phyloP scores from a whole-genome alignment of 2,113 vertebrate genomes.

The Gallinago undulata region DNA sequence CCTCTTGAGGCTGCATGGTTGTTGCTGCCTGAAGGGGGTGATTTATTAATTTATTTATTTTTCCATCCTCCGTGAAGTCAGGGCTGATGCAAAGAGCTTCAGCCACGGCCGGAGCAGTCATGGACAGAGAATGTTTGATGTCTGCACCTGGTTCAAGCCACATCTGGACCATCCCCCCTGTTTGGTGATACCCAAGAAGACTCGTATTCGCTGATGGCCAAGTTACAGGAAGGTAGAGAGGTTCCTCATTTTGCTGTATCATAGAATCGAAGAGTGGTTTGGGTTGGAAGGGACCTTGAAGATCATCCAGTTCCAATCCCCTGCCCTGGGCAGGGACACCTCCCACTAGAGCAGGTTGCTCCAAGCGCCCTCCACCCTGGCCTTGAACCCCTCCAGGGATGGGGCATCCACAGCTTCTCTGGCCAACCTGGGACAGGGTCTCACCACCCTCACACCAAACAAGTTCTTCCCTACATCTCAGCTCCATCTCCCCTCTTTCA shows the following conservation, averaged over 20 bases:
- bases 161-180: neutral
- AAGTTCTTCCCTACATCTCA: no score
- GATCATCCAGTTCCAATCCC: no score
- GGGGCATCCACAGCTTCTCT: no score
- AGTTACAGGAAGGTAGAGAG: neutral
- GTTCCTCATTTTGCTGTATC: fast-evolving
- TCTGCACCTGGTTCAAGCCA: neutral
- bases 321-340: no score
- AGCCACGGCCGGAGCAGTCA: fast-evolving
- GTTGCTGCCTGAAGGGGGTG: neutral
- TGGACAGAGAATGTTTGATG: neutral
- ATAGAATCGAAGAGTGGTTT: neutral
- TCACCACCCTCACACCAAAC: no score
- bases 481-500: no score
- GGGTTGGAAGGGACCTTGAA: neutral
- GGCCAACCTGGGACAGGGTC: no score
- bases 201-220: neutral
- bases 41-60: neutral
- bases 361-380: no score
- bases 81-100: neutral
- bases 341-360: no score
- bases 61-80: fast-evolving
- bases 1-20: neutral
- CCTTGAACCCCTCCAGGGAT: no score
- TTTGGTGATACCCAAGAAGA: neutral